Conservation (phyloP, 2,797 vertebrate species). For the Tangara arthus region DNA sequence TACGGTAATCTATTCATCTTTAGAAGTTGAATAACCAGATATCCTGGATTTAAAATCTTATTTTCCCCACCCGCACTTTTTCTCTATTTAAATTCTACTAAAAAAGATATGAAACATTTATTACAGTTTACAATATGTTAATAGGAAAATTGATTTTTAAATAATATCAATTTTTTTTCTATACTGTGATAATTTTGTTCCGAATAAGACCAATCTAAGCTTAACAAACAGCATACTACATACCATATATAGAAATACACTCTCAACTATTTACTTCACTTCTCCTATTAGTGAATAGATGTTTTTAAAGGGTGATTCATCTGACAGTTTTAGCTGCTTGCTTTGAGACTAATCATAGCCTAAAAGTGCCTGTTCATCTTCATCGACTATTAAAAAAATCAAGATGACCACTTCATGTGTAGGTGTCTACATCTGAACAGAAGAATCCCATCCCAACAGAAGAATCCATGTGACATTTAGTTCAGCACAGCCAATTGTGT, state of each 20-base stretch:
- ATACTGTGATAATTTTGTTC: background rate
- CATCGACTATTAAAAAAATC: background rate
- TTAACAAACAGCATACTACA: background rate
- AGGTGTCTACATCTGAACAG: background rate
- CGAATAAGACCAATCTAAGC: background rate
- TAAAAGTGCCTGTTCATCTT: background rate
- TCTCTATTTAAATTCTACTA: background rate
- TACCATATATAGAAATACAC: background rate
- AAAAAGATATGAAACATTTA: background rate
- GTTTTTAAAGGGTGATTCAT: background rate
- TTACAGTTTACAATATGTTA: background rate
- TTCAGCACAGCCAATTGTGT: background rate
- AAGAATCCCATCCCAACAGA: background rate
- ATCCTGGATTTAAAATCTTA: background rate
- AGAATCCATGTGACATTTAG: background rate
- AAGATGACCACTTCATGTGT: background rate
- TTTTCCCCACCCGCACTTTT: background rate
- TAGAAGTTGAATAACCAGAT: background rate
- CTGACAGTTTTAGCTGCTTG: background rate
- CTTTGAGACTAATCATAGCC: background rate
- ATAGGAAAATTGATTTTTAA: background rate
- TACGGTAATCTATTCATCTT: background rate
- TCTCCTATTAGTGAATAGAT: background rate
- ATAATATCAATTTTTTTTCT: background rate
- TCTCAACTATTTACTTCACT: background rate